phyloP scores from a whole-genome alignment of 2,888 invertebrate species.

The Melitaea athalia region DNA sequence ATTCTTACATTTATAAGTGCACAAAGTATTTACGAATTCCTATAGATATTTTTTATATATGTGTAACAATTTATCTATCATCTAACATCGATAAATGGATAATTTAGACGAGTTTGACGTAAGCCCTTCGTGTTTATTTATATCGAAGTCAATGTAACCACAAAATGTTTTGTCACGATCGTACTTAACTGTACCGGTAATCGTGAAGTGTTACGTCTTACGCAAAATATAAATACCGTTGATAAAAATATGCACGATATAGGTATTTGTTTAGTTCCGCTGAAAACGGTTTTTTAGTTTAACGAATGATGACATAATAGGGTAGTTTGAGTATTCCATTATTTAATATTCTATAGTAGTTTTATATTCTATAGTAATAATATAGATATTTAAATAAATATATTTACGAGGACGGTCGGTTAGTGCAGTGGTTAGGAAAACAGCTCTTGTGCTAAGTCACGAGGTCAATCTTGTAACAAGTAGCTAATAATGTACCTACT shows the following conservation, averaged over 20 bases:
- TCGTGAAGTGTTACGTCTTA: conserved; percentile 34
- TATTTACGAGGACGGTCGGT: neutral
- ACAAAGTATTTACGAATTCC: neutral
- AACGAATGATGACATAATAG: neutral
- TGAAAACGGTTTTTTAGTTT: neutral
- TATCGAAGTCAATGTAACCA: conserved; percentile 54
- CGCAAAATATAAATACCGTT: conserved; percentile 26
- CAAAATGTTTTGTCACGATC: conserved; percentile 52
- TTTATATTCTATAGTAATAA: no score
- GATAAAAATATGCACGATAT: neutral
- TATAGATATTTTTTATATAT: neutral
- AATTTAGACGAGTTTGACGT: conserved; percentile 31
- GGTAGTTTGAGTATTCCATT: neutral
- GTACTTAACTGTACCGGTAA: conserved; percentile 34
- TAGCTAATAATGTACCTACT: no score
- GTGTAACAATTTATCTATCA: conserved; percentile 14
- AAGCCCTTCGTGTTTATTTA: conserved; percentile 36
- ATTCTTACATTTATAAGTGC: no score
- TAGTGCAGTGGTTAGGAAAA: neutral
- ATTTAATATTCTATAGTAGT: no score
- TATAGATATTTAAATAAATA: neutral
- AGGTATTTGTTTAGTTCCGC: neutral
- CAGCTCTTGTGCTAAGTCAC: no score
- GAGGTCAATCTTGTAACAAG: no score
- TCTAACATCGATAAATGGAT: conserved; percentile 27